Base-by-base conservation (phyloP, 1,140 invertebrate genomes). In the Drosophila bifasciata region DNA sequence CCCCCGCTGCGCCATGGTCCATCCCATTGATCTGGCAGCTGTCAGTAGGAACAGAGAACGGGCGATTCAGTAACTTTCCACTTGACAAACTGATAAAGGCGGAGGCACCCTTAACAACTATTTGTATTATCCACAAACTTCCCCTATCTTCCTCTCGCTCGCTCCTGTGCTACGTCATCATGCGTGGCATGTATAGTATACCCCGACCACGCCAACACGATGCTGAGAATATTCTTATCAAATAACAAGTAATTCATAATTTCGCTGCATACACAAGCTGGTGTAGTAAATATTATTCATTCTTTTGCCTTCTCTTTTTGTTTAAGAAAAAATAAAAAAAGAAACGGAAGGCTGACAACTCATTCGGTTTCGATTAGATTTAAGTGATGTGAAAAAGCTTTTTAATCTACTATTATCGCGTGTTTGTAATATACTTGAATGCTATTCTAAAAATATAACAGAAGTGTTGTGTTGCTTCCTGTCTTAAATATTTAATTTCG, bases 61-160 rank as follows among this genome's bases (percentile, higher is more conserved):
- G 49, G n/a, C 28, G 28, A 32, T 28, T 44, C 52, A 60, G 55
- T 43, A 72, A 72, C 32, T 72, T 72, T 72, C 69, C 68, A 72
- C 57, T 72, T 49, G 49, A 28, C 23, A 59, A 59, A 48, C 63
- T 69, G 63, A 69, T 56, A 48, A 36, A 36, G 58, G 6, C 25
- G 16, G 4, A 11, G 11, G 32, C 32, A 11, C 32, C 13, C 52
- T 21, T 4, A 23, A 23, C 6, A 23, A 23, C 9, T 21, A 55
- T 40, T 28, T 44, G 40, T 13, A 51, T 32, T 70, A 58, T 48
- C 68, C 67, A 60, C 32, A 48, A 36, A 25, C 19, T 28, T 45
- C 13, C 53, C 41, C 4, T 23, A 32, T 53, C 16, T 23, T 3
- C 16, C 45, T 45, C n/a, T 13, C 15, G 5, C 19, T 6, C 11